Conservation (phyloP, 2,113 vertebrate species). For the Myrmophylax atrothorax region DNA sequence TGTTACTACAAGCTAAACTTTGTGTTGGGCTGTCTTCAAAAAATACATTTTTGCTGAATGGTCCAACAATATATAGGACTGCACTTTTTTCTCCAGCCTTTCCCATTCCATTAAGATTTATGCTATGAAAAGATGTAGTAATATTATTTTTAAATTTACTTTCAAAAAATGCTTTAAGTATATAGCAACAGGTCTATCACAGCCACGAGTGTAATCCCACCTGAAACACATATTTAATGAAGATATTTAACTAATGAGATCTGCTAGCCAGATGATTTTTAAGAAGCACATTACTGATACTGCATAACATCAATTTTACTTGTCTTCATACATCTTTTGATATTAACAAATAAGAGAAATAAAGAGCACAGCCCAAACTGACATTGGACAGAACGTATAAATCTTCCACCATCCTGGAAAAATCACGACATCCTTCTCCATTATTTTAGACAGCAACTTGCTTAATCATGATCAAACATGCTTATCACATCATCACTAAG, state of each 20-base stretch:
- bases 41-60: background rate
- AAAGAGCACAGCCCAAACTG: background rate
- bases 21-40: background rate
- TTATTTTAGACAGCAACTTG: background rate
- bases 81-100: background rate
- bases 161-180: background rate
- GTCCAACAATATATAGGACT: background rate
- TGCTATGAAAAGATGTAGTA: background rate
- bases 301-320: background rate
- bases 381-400: background rate
- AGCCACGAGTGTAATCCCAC: background rate
- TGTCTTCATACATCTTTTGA: background rate
- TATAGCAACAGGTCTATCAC: background rate
- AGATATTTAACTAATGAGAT: background rate
- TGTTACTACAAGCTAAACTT: background rate
- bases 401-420: background rate
- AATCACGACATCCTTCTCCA: background rate
- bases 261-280: background rate
- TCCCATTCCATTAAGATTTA: background rate
- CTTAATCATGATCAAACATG: background rate
- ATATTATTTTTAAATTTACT: background rate
- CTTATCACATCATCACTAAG: background rate
- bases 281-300: background rate
- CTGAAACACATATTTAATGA: background rate
- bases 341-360: background rate